A percentile compares a stretch with the other conserved stretches of the same genome.
Evolutionary conservation across 2,888 invertebrate genomes (phyloP).

Genomic region (Melinaea marsaeus): DNA sequence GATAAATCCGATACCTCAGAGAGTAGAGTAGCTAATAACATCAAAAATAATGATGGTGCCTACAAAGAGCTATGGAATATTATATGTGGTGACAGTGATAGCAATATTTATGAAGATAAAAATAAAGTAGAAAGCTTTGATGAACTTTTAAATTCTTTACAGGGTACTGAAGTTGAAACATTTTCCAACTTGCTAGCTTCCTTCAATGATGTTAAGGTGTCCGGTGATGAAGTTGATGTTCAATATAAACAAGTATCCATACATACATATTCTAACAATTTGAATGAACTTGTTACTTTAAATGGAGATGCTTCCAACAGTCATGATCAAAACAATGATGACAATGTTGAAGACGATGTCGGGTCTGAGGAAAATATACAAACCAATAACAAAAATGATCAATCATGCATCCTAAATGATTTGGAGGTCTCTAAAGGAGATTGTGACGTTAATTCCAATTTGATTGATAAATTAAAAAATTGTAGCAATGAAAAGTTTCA

Average conservation of each 20-base stretch:
- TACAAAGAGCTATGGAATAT: conserved; percentile 42
- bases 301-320: not conserved
- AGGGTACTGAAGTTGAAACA: conserved; percentile 29
- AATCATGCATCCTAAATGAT: not conserved
- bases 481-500: not conserved
- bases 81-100: conserved; percentile 31
- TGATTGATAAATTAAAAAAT: not conserved
- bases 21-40: not conserved
- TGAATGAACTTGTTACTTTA: not conserved
- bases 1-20: conserved; percentile 2
- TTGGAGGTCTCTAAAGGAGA: not conserved
- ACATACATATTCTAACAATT: conserved; percentile 13
- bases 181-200: conserved; percentile 40
- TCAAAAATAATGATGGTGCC: conserved; percentile 20
- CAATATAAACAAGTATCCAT: conserved; percentile 20
- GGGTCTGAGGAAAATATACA: not conserved
- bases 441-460: conserved; percentile 1
- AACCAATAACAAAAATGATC: not conserved
- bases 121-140: conserved; percentile 39
- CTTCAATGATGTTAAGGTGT: conserved; percentile 35
- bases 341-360: not conserved
- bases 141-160: conserved; percentile 42
- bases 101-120: conserved; percentile 14
- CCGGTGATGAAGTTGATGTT: conserved; percentile 8
- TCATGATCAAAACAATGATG: too few species aligned